Evolutionary conservation across 1,140 invertebrate species (phyloP).

Genomic region (Halesus radiatus): DNA sequence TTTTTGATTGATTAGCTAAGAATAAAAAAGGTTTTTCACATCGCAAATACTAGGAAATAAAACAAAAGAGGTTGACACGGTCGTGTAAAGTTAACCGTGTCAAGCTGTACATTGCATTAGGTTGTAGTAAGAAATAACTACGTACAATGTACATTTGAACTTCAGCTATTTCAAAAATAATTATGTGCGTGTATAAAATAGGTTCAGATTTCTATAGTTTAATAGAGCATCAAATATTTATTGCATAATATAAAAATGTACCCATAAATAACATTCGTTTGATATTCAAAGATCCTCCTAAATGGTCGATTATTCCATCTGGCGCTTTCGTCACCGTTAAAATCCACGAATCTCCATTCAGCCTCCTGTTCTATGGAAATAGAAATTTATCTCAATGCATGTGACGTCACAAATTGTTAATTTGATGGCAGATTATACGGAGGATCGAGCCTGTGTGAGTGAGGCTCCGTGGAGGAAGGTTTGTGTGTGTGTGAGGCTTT

Average conservation of each 20-base stretch:
- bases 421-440: slow-evolving; percentile 19
- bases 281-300: background rate
- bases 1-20: too few relatives aligned
- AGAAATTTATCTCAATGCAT: background rate
- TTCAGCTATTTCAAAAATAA: too few relatives aligned
- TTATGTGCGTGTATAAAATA: too few relatives aligned
- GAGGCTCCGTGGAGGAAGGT: background rate
- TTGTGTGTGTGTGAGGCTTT: slow-evolving; percentile 1
- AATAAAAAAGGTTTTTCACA: too few relatives aligned
- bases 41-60: too few relatives aligned
- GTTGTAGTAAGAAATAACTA: too few relatives aligned
- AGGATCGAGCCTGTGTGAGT: background rate
- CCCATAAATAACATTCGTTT: background rate
- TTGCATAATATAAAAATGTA: too few relatives aligned
- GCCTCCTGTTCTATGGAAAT: slow-evolving; percentile 6
- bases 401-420: slow-evolving; percentile 38
- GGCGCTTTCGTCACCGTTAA: slow-evolving; percentile 2
- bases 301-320: background rate
- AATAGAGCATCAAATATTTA: background rate
- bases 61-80: too few relatives aligned
- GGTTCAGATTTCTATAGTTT: background rate
- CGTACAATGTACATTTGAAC: too few relatives aligned
- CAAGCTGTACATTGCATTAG: too few relatives aligned
- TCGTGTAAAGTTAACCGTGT: too few relatives aligned
- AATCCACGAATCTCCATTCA: background rate